Conservation (phyloP, 2,113 vertebrate genomes). For the Engystomops pustulosus region DNA sequence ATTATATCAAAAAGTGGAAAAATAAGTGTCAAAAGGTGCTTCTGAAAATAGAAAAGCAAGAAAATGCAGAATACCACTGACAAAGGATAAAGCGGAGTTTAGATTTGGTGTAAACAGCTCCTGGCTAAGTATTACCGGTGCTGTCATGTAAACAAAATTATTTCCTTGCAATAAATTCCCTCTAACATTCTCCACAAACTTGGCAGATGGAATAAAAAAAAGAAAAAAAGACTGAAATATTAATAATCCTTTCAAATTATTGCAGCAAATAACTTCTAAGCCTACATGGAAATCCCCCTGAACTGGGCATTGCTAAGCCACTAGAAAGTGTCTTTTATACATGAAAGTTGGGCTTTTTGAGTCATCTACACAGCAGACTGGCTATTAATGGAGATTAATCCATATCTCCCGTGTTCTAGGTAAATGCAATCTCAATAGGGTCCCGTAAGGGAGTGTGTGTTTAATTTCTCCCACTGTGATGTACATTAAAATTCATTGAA, state of each 20-base stretch:
- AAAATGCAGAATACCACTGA: constrained; percentile 9
- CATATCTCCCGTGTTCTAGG: constrained; percentile 1
- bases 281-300: neutral
- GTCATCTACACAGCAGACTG: constrained; percentile 9
- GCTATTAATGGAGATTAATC: constrained; percentile 43
- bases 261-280: constrained; percentile 23
- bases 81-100: constrained; percentile 27
- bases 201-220: constrained; percentile 5
- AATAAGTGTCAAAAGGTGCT: neutral
- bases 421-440: constrained; percentile 34
- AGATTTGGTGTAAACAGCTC: constrained; percentile 24
- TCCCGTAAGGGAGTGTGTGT: neutral
- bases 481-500: constrained; percentile 48
- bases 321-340: constrained; percentile 9
- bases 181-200: neutral
- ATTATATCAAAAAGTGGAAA: constrained; percentile 4
- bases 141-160: constrained; percentile 18
- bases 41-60: constrained; percentile 6
- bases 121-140: neutral
- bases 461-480: constrained; percentile 27
- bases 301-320: constrained; percentile 23
- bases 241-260: constrained; percentile 27
- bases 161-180: constrained; percentile 24
- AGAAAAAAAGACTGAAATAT: neutral
- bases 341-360: constrained; percentile 26